A percentile compares a stretch with the other conserved stretches of the same genome.
Conservation (phyloP, 2,888 invertebrate genomes). For the Amiota mariae region DNA sequence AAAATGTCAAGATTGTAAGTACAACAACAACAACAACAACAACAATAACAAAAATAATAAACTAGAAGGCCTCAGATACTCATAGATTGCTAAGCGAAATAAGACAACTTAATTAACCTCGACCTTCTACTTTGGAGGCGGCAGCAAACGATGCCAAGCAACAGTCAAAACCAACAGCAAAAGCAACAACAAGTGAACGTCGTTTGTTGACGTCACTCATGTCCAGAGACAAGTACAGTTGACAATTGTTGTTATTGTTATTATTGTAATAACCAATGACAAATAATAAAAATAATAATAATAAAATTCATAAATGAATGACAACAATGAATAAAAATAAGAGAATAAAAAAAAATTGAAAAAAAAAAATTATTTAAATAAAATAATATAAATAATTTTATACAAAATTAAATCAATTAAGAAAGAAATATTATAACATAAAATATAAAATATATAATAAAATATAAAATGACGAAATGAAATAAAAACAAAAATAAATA, state of each 20-base stretch:
- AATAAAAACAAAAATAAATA: not conserved
- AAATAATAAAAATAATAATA: too few relatives aligned
- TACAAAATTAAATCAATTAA: too few relatives aligned
- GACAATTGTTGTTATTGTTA: conserved; percentile 44
- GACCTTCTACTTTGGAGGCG: conserved; percentile 60
- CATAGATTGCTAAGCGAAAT: conserved; percentile 43
- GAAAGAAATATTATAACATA: too few relatives aligned
- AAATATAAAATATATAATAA: too few relatives aligned
- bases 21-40: conserved; percentile 20
- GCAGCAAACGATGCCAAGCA: conserved; percentile 42
- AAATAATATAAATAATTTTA: too few relatives aligned
- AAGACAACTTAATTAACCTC: conserved; percentile 72
- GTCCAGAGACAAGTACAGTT: conserved; percentile 55
- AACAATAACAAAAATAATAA: not conserved
- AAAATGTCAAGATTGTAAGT: conserved; percentile 31
- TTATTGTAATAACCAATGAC: too few relatives aligned
- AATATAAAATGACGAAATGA: not conserved
- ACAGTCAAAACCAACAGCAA: not conserved
- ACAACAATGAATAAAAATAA: not conserved
- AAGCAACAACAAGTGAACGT: conserved; percentile 8
- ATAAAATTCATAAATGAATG: not conserved
- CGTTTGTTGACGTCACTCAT: conserved; percentile 27
- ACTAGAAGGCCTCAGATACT: conserved; percentile 10
- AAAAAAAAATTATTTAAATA: not conserved
- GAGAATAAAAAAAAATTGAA: not conserved